Evolutionary conservation across 2,888 invertebrate genomes (phyloP), one percentile per base, ranked within the genome.

Genomic region (Epirrhoe alternata): DNA sequence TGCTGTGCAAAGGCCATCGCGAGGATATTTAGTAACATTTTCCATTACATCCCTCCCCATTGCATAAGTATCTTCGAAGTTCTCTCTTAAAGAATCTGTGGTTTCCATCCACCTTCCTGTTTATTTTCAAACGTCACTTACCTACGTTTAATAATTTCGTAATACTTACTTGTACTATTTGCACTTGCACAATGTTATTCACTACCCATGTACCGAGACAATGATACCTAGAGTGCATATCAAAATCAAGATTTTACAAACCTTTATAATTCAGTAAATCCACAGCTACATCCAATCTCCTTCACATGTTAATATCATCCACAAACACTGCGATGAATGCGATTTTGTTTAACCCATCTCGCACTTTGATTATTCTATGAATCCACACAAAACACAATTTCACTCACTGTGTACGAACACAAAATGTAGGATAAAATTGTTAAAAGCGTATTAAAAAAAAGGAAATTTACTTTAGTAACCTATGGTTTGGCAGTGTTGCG

Each of bases 291-390:
- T 42, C 38, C 12, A 42, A 42, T 42, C 38, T 42, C 38, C 38
- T 42, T 42, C 12, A n/a, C 60, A 60, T 72, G 63, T 73, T 78
- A 75, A 76, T 71, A 61, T 68, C 58, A 66, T 73, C 69, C 55
- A 66, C 66, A 76, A 78, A 77, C 69, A 79, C 55, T 61, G 53
- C 58, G 47, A 35, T 66, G 63, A 52, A 57, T 67, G 66, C 74
- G 73, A 69, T 65, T 60, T 45, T 31, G 64, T 55, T 56, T 49
- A 57, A 57, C 14, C 52, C 67, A 61, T 64, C 65, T 66, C 72
- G 74, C 72, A 24, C n/a, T n/a, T n/a, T 24, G 24, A 24, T 50
- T 30, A 17, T 35, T 24, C 16, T 24, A 10, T 14, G 30, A 24
- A 24, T 24, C 14, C 33, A 51, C 42, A 62, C 12, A 50, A 50